A percentile compares a stretch with the other conserved stretches of the same genome.
These are phyloP conservation scores for Drosophila vallismaia DNA, from an alignment of 2,888 invertebrate genomes.

Conservation along the genomic window DNA sequence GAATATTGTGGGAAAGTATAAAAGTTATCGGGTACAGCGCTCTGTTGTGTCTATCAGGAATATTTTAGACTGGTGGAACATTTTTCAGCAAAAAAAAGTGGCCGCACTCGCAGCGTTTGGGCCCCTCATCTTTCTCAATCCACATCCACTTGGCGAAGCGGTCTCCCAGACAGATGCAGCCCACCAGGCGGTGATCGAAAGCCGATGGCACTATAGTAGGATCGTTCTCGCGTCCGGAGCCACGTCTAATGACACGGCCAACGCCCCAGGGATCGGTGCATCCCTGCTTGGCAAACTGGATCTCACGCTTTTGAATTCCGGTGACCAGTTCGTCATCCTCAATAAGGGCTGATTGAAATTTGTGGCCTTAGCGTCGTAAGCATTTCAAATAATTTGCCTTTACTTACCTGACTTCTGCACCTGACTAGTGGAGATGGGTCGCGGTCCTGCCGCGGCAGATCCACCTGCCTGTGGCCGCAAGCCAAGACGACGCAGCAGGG, in stretches of 20 bases:
- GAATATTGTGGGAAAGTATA: not conserved
- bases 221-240: slow-evolving; percentile 90
- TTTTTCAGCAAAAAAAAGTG: slow-evolving; percentile 96
- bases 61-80: slow-evolving; percentile 87
- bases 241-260: slow-evolving; percentile 89
- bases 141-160: slow-evolving; percentile 96
- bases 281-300: slow-evolving; percentile 92
- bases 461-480: slow-evolving; percentile 12
- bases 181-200: slow-evolving; percentile 94
- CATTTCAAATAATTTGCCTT: not conserved
- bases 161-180: slow-evolving; percentile 98
- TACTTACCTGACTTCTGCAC: slow-evolving; percentile 52
- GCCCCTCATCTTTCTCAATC: slow-evolving; percentile 91
- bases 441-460: slow-evolving; percentile 16
- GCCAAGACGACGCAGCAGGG: slow-evolving; percentile 49
- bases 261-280: slow-evolving; percentile 93
- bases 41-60: not conserved
- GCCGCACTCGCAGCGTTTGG: slow-evolving; percentile 97
- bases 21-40: slow-evolving; percentile 6
- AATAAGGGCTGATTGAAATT: slow-evolving; percentile 87
- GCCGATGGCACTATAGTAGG: slow-evolving; percentile 96
- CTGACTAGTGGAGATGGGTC: slow-evolving; percentile 54
- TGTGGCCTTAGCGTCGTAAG: not conserved
- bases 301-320: slow-evolving; percentile 94
- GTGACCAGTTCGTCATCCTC: slow-evolving; percentile 96